Conservation (phyloP, 2,797 vertebrate genomes). For the Oryzias dopingdopingensis region DNA sequence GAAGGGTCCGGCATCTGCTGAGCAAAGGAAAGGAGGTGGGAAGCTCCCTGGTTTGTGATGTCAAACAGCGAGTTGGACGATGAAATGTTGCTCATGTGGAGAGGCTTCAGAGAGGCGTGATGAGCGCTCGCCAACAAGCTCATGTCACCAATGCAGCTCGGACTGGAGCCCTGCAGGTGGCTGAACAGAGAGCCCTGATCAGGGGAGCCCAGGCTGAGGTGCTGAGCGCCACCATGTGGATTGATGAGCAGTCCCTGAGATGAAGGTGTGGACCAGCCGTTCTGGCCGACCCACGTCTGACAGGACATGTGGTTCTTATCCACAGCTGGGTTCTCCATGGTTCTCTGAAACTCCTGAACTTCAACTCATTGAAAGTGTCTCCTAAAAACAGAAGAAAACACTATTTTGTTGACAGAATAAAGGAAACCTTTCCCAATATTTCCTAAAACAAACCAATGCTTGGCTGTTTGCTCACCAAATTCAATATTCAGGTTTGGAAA, state of each 20-base stretch:
- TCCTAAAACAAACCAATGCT: too few species aligned
- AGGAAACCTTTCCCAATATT: too few species aligned
- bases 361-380: not conserved
- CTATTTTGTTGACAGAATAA: too few species aligned
- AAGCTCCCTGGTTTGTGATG: slow-evolving; percentile 7
- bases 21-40: slow-evolving; percentile 31
- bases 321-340: slow-evolving; percentile 59
- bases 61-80: slow-evolving; percentile 32
- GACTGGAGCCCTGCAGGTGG: slow-evolving; percentile 25
- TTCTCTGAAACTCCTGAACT: slow-evolving; percentile 26
- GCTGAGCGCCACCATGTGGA: slow-evolving; percentile 37
- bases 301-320: slow-evolving; percentile 47
- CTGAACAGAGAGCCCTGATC: slow-evolving; percentile 24
- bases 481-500: too few species aligned
- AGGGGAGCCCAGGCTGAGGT: slow-evolving; percentile 31
- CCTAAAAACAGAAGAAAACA: slow-evolving; percentile 4
- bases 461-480: too few species aligned
- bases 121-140: slow-evolving; percentile 6
- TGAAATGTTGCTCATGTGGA: slow-evolving; percentile 11
- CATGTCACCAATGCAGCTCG: slow-evolving; percentile 29
- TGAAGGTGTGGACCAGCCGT: slow-evolving; percentile 50
- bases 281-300: slow-evolving; percentile 49
- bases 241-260: slow-evolving; percentile 27
- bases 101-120: slow-evolving; percentile 19
- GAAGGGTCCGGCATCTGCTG: slow-evolving; percentile 33